Conservation (phyloP, 2,888 invertebrate species). For the Troides helena region DNA sequence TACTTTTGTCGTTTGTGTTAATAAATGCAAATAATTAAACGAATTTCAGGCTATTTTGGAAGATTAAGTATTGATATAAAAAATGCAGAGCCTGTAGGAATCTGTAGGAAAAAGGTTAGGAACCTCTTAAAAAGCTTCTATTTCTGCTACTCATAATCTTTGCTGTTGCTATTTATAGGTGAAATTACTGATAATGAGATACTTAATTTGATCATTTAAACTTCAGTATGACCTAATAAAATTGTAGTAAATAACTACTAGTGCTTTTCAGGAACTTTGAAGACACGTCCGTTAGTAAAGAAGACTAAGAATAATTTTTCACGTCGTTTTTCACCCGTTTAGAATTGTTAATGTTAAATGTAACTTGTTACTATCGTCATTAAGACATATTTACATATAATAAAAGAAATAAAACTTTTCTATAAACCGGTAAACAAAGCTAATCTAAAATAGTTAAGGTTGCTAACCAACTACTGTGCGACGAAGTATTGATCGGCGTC, state of each 20-base stretch:
- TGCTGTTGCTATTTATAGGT: too few species aligned
- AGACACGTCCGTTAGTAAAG: too few species aligned
- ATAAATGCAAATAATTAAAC: constrained; percentile 20
- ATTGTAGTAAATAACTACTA: too few species aligned
- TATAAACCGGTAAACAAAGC: background rate
- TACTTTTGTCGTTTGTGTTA: constrained; percentile 25
- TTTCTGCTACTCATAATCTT: too few species aligned
- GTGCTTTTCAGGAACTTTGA: too few species aligned
- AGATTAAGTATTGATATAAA: background rate
- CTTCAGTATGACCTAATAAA: too few species aligned
- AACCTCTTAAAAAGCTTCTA: background rate
- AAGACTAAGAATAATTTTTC: too few species aligned
- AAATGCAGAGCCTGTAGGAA: background rate
- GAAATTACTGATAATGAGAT: too few species aligned
- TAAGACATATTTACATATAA: background rate
- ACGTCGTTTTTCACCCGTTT: too few species aligned
- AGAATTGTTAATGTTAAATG: too few species aligned
- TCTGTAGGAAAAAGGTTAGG: background rate
- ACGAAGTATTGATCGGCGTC: constrained; percentile 27
- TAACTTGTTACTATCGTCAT: background rate
- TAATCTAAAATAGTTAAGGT: background rate
- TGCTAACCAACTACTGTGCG: constrained; percentile 4
- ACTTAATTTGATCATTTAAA: too few species aligned
- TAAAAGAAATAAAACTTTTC: background rate
- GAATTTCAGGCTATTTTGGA: constrained; percentile 9